Evolutionary conservation across 2,113 vertebrate genomes (phyloP), one percentile per base, ranked within the genome.

Genomic region (Nothoprocta pentlandii): DNA sequence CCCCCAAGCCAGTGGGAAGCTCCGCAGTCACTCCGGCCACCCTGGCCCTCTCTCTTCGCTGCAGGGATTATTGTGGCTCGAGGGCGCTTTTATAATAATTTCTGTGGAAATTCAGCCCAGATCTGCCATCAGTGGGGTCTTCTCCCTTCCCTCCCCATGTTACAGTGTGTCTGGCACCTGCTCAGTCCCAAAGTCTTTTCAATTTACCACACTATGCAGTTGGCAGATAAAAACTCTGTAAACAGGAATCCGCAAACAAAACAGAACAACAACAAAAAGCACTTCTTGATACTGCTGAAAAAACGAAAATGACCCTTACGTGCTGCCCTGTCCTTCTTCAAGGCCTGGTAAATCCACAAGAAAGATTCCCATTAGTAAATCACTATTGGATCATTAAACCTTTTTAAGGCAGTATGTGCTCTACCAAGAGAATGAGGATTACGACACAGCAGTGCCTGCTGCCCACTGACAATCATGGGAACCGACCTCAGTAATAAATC

Each of bases 391-490:
- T 96, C 95, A 97, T 97, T 98, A 97, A 98, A 97, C 86, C 85
- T 97, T 96, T 96, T 95, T 93, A 96, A 97, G 92, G 95, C 96
- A 94, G 94, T 96, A 90, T 96, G 92, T 95, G 97, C 95, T 95
- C 95, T 96, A 98, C 97, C 88, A 85, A 98, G 97, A 98, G 97
- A 98, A 98, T 97, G 91, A 97, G 97, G 97, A 97, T 98, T 98
- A 98, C 74, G n/a, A 97, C 93, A 94, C 94, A 90, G 80, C 94
- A 79, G 92, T 94, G 93, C 94, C 92, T 97, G 96, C 96, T 97
- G 96, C 94, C 95, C 94, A 77, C 94, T 85, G 96, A 96, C 97
- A 97, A 96, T 97, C 98, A 97, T 97, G 97, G 98, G 97, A 98
- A 98, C 90, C 10, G 53, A 82, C 89, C 97, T 92, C 74, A 80